These are phyloP conservation scores for Euura saliciscinereae DNA, from an alignment of 1,140 invertebrate species.

Conservation along the genomic window DNA sequence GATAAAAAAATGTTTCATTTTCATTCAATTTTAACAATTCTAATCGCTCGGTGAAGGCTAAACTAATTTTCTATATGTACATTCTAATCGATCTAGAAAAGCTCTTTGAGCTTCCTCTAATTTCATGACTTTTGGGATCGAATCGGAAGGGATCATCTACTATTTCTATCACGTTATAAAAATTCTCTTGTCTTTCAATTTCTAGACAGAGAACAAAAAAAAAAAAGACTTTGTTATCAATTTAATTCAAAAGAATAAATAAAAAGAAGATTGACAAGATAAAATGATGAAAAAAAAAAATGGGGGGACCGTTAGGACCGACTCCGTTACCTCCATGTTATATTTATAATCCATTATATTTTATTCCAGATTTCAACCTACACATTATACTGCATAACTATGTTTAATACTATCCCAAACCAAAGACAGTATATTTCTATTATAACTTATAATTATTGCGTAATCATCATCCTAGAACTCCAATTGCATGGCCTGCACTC, in stretches of 20 bases:
- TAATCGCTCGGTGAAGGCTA: too few relatives aligned
- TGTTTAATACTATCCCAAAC: constrained; percentile 12
- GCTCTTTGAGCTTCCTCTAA: too few relatives aligned
- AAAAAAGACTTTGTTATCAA: background rate
- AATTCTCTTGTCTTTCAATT: too few relatives aligned
- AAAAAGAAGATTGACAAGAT: background rate
- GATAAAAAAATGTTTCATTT: background rate
- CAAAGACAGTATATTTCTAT: background rate
- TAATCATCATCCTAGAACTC: constrained; percentile 31
- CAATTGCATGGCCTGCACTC: constrained; percentile 42
- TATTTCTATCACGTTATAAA: too few relatives aligned
- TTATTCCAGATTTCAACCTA: constrained; percentile 58
- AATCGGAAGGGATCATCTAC: too few relatives aligned
- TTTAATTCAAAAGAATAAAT: background rate
- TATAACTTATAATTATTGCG: constrained; percentile 22
- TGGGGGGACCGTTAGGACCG: background rate
- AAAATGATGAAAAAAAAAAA: background rate
- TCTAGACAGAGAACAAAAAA: too few relatives aligned
- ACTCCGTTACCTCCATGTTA: constrained; percentile 34
- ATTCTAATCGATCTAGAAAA: too few relatives aligned
- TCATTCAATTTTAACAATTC: too few relatives aligned
- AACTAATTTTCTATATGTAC: too few relatives aligned
- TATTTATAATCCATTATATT: constrained; percentile 57
- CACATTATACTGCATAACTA: constrained; percentile 46
- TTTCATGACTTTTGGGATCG: too few relatives aligned